Percentiles rank a stretch among this genome's conserved stretches.
phyloP scores from a whole-genome alignment of 2,888 invertebrate genomes.

The Lasioglossum calceatum region DNA sequence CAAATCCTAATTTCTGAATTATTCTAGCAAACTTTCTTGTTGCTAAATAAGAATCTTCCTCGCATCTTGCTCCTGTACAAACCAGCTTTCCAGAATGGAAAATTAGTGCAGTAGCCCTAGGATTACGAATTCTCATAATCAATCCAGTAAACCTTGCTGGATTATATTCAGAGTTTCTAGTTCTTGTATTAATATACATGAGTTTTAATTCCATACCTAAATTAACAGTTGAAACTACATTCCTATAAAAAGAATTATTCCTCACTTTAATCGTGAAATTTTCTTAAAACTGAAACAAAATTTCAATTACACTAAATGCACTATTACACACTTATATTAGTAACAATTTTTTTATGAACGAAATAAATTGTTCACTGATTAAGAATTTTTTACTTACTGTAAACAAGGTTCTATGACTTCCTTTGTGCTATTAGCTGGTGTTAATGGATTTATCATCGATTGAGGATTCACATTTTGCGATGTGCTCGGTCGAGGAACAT shows the following conservation, averaged over 20 bases:
- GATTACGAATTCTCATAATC: conserved; percentile 93
- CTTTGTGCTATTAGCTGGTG: conserved; percentile 74
- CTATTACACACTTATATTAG: neutral
- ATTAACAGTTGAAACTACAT: conserved; percentile 93
- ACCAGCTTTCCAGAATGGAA: conserved; percentile 94
- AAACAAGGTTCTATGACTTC: conserved; percentile 79
- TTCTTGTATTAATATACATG: conserved; percentile 90
- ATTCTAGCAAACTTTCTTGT: conserved; percentile 93
- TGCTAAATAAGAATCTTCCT: conserved; percentile 91
- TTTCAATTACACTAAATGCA: neutral
- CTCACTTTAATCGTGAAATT: neutral
- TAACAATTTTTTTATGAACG: neutral
- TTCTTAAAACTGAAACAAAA: neutral
- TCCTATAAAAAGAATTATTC: conserved; percentile 85
- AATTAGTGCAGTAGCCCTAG: conserved; percentile 90
- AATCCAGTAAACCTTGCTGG: conserved; percentile 93
- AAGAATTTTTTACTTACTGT: conserved; percentile 73
- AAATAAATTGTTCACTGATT: neutral
- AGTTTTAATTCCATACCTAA: conserved; percentile 90
- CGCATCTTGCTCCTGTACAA: conserved; percentile 92
- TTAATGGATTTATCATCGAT: conserved; percentile 75
- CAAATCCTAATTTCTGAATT: conserved; percentile 92
- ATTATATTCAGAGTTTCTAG: conserved; percentile 93
- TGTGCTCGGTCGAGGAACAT: conserved; percentile 78
- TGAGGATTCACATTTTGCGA: conserved; percentile 79